phyloP scores from a whole-genome alignment of 2,888 invertebrate species.

The Gastracanthus pulcherrimus region DNA sequence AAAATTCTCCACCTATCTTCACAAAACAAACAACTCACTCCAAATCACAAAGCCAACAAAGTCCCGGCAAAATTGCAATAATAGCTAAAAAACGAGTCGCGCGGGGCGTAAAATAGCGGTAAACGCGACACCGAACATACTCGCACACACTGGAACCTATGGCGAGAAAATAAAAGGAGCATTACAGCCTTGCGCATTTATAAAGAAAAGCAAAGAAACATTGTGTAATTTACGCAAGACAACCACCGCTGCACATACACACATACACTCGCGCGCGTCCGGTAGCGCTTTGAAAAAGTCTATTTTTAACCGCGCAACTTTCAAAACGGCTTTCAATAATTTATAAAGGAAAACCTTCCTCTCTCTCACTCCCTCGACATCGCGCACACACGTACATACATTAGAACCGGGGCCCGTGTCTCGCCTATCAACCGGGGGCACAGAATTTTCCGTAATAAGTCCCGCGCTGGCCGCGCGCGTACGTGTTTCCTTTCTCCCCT shows the following conservation, averaged over 20 bases:
- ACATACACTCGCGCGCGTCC: not conserved
- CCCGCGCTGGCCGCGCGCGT: not conserved
- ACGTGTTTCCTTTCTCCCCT: constrained; percentile 52
- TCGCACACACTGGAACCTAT: too few species aligned
- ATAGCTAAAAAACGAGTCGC: not conserved
- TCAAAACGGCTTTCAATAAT: constrained; percentile 56
- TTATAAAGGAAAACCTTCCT: constrained; percentile 47
- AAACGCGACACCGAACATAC: not conserved
- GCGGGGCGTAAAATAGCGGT: not conserved
- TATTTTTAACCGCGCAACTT: constrained; percentile 53
- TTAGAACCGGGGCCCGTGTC: not conserved
- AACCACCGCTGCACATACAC: too few species aligned
- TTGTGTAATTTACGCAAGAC: constrained; percentile 54
- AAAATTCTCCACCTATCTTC: too few species aligned
- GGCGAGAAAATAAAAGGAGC: constrained; percentile 2
- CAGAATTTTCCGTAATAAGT: constrained; percentile 30
- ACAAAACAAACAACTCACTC: too few species aligned
- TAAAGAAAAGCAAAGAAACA: constrained; percentile 44
- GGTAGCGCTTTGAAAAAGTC: constrained; percentile 15
- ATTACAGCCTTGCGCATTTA: not conserved
- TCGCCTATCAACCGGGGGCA: not conserved
- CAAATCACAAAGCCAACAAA: not conserved
- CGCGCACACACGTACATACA: not conserved
- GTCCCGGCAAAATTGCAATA: not conserved
- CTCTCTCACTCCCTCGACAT: not conserved